Conservation (phyloP, 2,113 vertebrate genomes). For the Pollachius pollachius region DNA sequence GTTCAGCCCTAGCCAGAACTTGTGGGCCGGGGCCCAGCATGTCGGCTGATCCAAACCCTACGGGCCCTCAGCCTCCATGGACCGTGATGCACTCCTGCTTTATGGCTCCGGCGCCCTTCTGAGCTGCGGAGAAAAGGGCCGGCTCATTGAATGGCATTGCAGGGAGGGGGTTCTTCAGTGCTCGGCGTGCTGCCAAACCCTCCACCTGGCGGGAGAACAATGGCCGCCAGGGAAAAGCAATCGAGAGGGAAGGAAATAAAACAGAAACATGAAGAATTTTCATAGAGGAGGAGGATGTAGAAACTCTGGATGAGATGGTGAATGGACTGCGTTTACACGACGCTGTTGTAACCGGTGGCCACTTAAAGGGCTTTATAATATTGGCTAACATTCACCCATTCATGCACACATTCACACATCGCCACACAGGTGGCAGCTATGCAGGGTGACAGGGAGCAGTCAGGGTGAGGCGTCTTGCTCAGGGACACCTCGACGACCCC, state of each 20-base stretch:
- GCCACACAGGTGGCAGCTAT: no score
- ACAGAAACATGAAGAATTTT: slow-evolving; percentile 12
- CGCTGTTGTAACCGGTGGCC: no score
- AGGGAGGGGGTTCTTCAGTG: slow-evolving; percentile 28
- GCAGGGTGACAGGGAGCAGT: no score
- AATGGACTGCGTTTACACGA: no score
- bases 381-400: no score
- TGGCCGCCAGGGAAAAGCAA: slow-evolving; percentile 28
- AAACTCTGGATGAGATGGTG: slow-evolving; percentile 21
- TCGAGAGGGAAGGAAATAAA: neutral
- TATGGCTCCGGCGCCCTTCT: slow-evolving; percentile 20
- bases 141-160: slow-evolving; percentile 28
- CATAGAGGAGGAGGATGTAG: slow-evolving; percentile 11
- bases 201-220: slow-evolving; percentile 45
- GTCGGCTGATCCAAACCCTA: neutral
- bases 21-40: no score
- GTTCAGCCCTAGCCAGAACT: no score
- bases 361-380: no score
- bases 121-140: slow-evolving; percentile 16
- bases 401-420: no score
- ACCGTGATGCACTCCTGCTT: neutral
- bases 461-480: no score
- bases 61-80: neutral
- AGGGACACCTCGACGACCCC: no score
- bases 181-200: slow-evolving; percentile 56